Evolutionary conservation across 2,888 invertebrate species (phyloP).

Genomic region (Ophioninae sp.): DNA sequence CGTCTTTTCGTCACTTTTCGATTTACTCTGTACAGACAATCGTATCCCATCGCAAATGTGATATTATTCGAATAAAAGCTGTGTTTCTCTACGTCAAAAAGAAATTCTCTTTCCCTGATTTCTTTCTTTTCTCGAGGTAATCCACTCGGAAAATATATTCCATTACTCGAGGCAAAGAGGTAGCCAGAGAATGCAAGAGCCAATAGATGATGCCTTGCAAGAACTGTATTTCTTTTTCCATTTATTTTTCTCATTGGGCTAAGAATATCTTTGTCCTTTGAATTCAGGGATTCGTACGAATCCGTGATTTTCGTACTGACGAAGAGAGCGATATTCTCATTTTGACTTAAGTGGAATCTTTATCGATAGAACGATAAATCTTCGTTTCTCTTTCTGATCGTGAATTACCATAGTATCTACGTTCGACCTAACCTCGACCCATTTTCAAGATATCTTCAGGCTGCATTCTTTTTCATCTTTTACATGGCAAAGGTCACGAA

Average conservation of each 20-base stretch:
- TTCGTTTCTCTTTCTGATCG: conserved; percentile 28
- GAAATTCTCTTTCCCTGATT: no score
- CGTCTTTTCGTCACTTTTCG: background rate
- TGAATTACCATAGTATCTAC: conserved; percentile 11
- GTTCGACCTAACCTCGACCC: conserved; percentile 22
- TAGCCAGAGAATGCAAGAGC: conserved; percentile 2
- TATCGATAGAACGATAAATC: background rate
- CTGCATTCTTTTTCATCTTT: background rate
- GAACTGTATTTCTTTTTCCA: background rate
- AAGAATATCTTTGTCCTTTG: conserved; percentile 24
- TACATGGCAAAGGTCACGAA: background rate
- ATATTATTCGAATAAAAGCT: no score
- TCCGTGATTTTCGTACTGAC: background rate
- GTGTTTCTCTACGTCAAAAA: no score
- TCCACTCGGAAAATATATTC: background rate
- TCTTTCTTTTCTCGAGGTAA: background rate
- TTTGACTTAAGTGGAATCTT: conserved; percentile 48
- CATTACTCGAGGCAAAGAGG: conserved; percentile 8
- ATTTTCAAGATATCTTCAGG: background rate
- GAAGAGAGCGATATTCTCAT: conserved; percentile 31
- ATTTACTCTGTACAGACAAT: background rate
- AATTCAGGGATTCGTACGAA: conserved; percentile 6
- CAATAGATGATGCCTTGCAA: conserved; percentile 13
- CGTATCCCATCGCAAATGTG: no score
- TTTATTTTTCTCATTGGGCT: conserved; percentile 23